Percentiles rank a stretch among this genome's conserved stretches.
Conservation (phyloP, 2,888 invertebrate genomes). For the Phania funesta region DNA sequence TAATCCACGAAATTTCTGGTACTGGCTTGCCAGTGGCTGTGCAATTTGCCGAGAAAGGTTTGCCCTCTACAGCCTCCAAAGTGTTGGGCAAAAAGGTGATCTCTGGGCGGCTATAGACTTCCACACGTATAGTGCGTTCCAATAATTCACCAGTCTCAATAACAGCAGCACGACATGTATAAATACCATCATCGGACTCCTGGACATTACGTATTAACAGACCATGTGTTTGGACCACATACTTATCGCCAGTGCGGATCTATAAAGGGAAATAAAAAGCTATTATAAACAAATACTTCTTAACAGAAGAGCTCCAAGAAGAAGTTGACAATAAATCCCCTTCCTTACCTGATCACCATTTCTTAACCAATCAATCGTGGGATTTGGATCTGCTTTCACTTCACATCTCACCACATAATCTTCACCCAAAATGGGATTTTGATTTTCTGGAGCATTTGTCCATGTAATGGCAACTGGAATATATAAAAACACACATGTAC, state of each 20-base stretch:
- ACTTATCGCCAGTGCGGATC: slow-evolving; percentile 86
- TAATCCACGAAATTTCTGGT: slow-evolving; percentile 92
- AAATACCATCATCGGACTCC: slow-evolving; percentile 91
- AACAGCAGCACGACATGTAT: slow-evolving; percentile 93
- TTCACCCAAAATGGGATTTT: slow-evolving; percentile 88
- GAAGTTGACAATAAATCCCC: too few relatives aligned
- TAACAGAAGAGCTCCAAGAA: too few relatives aligned
- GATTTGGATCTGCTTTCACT: slow-evolving; percentile 91
- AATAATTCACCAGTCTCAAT: slow-evolving; percentile 89
- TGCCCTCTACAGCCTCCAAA: slow-evolving; percentile 89
- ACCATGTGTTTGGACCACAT: slow-evolving; percentile 88
- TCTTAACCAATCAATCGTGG: slow-evolving; percentile 92
- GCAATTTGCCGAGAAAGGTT: slow-evolving; percentile 88
- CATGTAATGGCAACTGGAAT: slow-evolving; percentile 90
- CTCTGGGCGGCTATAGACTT: slow-evolving; percentile 88
- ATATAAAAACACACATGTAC: background rate
- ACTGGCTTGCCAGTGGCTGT: slow-evolving; percentile 91
- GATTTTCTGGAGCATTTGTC: slow-evolving; percentile 91
- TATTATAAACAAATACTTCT: too few relatives aligned
- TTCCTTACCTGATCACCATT: slow-evolving; percentile 85
- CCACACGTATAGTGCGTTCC: slow-evolving; percentile 89
- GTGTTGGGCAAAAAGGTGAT: slow-evolving; percentile 84
- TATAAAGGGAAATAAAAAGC: slow-evolving; percentile 69
- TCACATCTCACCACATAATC: slow-evolving; percentile 90
- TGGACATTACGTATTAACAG: slow-evolving; percentile 88